Base-by-base conservation (phyloP, 2,797 vertebrate species). In the Rousettus madagascariensis region DNA sequence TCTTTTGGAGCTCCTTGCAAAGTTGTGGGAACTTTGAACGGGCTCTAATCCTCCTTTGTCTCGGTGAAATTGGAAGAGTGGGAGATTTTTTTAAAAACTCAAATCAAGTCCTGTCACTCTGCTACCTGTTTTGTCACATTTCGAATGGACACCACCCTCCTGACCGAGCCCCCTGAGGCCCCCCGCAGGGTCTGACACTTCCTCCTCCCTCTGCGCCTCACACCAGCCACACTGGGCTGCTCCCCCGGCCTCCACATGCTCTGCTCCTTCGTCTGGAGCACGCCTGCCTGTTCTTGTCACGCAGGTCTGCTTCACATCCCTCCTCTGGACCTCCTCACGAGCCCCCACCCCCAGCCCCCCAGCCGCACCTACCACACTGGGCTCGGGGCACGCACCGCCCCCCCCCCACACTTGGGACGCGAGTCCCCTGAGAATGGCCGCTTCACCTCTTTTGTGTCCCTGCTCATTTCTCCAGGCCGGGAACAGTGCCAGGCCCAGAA, bases 81-180 rank as follows among this genome's bases (percentile, higher is more conserved):
- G 36, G 38, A 43, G n/a, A 69, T 46, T 51, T 87, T 71, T 78
- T 84, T 19, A 26, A 68, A 68, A 93, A 75, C 36, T 80, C 84
- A 66, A 65, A 55, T 49, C 36, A 74, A 43, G 59, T 53, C 20
- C 2, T 17, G 15, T 65, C 38, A 69, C 28, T 6, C 16, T 57
- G 46, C n/a, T 28, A 61, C 36, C 43, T n/a, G 26, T 55, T 46
- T 51, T 57, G 38, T 59, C 10, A 46, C 43, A 2, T 55, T 46
- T 36, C 68, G 69, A 91, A 46, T 79, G 80, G 33, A 49, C 28
- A n/a, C 30, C 68, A 72, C 38, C 57, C 10, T 12, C 33, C 41
- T 41, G 19, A 19, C 22, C 24, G 51, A 53, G 65, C 16, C 41
- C 38, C 20, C 7, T 6, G 16, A 41, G n/a, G 38, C 20, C 33